These are phyloP conservation scores for Syngnathus floridae DNA, from an alignment of 2,113 vertebrate genomes.

Conservation along the genomic window DNA sequence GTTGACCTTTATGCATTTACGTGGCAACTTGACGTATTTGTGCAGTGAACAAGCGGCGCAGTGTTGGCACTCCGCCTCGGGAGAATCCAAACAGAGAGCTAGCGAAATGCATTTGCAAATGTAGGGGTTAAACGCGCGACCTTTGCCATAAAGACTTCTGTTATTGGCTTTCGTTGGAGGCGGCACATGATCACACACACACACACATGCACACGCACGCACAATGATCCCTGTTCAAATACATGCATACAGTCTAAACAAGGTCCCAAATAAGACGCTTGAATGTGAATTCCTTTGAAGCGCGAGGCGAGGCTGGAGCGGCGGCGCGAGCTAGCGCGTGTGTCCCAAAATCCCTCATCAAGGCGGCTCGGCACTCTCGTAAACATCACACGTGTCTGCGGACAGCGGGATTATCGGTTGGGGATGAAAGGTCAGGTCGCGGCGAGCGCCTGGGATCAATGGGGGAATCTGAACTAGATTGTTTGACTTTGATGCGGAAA, in stretches of 20 bases:
- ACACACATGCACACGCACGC: conserved; percentile 6
- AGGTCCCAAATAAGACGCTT: conserved; percentile 40
- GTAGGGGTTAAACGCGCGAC: conserved; percentile 3
- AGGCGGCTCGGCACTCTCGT: conserved; percentile 33
- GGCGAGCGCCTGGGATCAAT: conserved; percentile 31
- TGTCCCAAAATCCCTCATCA: conserved; percentile 50
- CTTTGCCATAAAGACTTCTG: conserved; percentile 1
- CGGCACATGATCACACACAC: conserved; percentile 6
- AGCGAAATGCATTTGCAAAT: conserved; percentile 3
- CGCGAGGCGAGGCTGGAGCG: conserved; percentile 18
- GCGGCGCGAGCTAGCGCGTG: conserved; percentile 43
- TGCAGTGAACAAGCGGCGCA: neutral
- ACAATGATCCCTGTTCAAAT: conserved; percentile 21
- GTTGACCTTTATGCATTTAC: conserved; percentile 13
- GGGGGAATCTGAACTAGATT: neutral
- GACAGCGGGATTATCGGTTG: conserved; percentile 37
- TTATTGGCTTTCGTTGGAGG: conserved; percentile 1
- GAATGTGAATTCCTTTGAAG: conserved; percentile 57
- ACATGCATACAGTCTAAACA: conserved; percentile 28
- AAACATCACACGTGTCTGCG: conserved; percentile 46
- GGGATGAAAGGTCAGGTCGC: conserved; percentile 29
- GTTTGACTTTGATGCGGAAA: neutral
- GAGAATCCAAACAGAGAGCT: conserved; percentile 7
- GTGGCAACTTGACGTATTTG: conserved; percentile 3
- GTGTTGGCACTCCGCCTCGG: conserved; percentile 8